Base-by-base conservation (phyloP, 2,888 invertebrate species). In the Suillia variegata region DNA sequence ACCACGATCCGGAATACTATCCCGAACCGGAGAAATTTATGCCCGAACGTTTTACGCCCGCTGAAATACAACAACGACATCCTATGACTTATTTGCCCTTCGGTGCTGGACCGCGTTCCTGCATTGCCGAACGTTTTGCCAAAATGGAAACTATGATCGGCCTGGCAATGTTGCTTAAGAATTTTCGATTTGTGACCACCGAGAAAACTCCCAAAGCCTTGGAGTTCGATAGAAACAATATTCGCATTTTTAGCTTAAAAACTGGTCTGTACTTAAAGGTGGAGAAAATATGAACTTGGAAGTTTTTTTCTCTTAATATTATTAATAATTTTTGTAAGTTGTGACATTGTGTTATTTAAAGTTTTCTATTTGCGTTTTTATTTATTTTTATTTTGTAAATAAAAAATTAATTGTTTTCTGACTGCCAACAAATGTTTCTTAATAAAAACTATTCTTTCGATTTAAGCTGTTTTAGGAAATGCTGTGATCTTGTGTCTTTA, bases 1-100 rank as follows among this genome's bases (percentile, higher is more conserved):
- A 83, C 54, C 71, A 74, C 51, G 80, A 82, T 68, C 74, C 78
- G 0, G 66, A 75, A 21, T 72, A 77, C 56, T 82, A 77, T 63
- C 73, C 79, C 2, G 68, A 82, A 21, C 82, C 83, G 1, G 68
- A 75, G 17, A 70, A 67, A 52, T 83, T 80, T 64, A 74, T 80
- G 56, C 83, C 83, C 0, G 79, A 81, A 49, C 64, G 87, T 68
- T 88, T 87, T 71, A 73, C 81, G 0, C 73, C 82, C 6, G 84
- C 84, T 65, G 84, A 83, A 51, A 85, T 85, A 62, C 74, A 81
- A 0, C 82, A 80, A 49, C 70, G 85, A 61, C 84, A 84, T 62
- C 60, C 70, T 1, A 67, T 65, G 58, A 22, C 67, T 1, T 72
- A 64, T 58, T 22, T 73, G 17, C 67, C 70, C 12, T 73, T 74